Percentiles rank a stretch among this genome's conserved stretches.
Conservation (phyloP, 35 echinoderm and acorn worm genomes). For the Holothuria glaberrima region DNA sequence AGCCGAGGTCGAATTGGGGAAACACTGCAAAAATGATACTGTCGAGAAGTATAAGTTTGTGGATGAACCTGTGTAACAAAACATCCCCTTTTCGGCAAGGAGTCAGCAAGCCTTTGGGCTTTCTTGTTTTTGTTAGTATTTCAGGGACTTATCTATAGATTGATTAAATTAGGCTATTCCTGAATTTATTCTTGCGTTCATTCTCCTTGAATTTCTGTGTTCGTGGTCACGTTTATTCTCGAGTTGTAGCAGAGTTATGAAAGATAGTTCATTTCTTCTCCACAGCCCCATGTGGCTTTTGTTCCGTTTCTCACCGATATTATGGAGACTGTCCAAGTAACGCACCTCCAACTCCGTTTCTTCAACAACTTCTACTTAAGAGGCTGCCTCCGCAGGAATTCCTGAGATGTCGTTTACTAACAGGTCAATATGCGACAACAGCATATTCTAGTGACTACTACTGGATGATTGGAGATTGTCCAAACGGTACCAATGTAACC, state of each 20-base stretch:
- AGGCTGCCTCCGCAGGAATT: neutral
- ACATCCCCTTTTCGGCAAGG: too few relatives aligned
- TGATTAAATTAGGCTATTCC: too few relatives aligned
- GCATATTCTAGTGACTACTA: neutral
- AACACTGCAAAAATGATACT: too few relatives aligned
- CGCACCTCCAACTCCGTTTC: neutral
- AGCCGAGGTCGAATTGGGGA: too few relatives aligned
- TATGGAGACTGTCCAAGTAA: neutral
- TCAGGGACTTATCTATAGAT: too few relatives aligned
- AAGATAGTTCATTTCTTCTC: neutral
- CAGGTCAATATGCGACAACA: neutral
- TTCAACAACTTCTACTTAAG: neutral
- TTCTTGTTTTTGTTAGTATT: too few relatives aligned
- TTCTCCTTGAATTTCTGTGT: too few relatives aligned
- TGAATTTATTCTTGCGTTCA: too few relatives aligned
- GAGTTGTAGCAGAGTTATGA: neutral
- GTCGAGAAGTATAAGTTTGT: too few relatives aligned
- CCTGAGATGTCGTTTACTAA: neutral
- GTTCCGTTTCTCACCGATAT: neutral
- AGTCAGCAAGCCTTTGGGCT: too few relatives aligned
- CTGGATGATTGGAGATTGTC: conserved; percentile 22
- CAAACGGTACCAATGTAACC: neutral
- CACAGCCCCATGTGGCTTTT: neutral
- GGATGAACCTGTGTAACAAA: too few relatives aligned
- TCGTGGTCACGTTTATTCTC: too few relatives aligned